Evolutionary conservation across 2,888 invertebrate genomes (phyloP), one percentile per base, ranked within the genome.

Genomic region (Chloroclysta siterata): DNA sequence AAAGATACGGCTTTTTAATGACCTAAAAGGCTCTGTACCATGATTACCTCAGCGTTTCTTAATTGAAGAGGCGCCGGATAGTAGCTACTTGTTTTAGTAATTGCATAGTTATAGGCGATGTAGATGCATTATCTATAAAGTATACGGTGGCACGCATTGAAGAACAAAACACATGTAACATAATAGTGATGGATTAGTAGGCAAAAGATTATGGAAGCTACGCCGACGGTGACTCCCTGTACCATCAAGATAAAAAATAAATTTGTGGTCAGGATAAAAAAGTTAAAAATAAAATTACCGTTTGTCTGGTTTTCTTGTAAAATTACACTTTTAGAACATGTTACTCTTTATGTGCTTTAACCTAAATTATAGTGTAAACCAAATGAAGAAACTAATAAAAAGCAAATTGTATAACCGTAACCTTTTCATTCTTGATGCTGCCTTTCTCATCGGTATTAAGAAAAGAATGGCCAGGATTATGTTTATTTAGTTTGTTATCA

Each of bases 21-120:
- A 70, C 69, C 71, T 68, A 73, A 77, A 72, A 70, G 66, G 67
- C 66, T 61, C 71, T 4, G 48, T 61, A 57, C 70, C 72, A 70
- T 77, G 73, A 79, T 78, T 77, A 78, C 68, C 63, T 54, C 56
- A 59, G 69, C 61, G 66, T 66, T 71, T 63, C 71, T 75, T 75
- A 77, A 77, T 76, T 77, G 74, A 76, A 68, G 68, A 75, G 76
- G 74, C 76, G 74, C 74, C 73, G 68, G 65, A 14, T 36, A 57
- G 54, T 56, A 59, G 69, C 71, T 70, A 69, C 69, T 69, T 62
- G 66, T 64, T 60, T 62, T 53, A 70, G 65, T 77, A 75, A 77
- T 77, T 72, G 71, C 72, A 71, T 67, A 63, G 65, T 61, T 48
- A 62, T 60, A 66, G 65, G 15, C 60, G 61, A 53, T 47, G 61